Conservation (phyloP, 2,888 invertebrate genomes). For the Nebria brevicollis region DNA sequence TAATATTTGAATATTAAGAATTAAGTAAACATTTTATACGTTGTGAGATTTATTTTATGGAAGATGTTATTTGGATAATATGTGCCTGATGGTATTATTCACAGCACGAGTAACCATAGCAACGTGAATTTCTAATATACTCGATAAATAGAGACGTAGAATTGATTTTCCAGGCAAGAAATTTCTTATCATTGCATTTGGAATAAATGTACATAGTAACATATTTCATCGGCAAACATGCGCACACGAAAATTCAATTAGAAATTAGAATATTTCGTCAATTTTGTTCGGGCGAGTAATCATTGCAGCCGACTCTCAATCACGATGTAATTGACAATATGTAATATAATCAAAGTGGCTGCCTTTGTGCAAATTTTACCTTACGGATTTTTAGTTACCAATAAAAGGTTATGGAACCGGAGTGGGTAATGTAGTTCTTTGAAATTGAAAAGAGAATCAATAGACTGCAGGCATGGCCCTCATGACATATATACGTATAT, state of each 20-base stretch:
- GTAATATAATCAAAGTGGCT: slow-evolving; percentile 24
- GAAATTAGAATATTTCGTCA: not conserved
- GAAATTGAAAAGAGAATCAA: slow-evolving; percentile 52
- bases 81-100: too few species aligned
- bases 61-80: too few species aligned
- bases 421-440: not conserved
- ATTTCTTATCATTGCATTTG: too few species aligned
- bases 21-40: too few species aligned
- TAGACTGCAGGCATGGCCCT: slow-evolving; percentile 56
- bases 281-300: not conserved
- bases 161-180: too few species aligned
- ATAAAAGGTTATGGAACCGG: slow-evolving; percentile 40
- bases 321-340: slow-evolving; percentile 41
- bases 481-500: not conserved
- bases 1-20: too few species aligned
- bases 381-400: slow-evolving; percentile 51
- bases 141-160: too few species aligned
- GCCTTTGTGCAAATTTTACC: slow-evolving; percentile 47
- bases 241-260: not conserved
- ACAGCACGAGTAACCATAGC: too few species aligned
- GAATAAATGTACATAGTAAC: too few species aligned
- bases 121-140: too few species aligned
- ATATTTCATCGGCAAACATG: too few species aligned
- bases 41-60: too few species aligned
- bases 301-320: slow-evolving; percentile 19